Base-by-base conservation (phyloP, 2,888 invertebrate genomes). In the Leptodirus hochenwartii region DNA sequence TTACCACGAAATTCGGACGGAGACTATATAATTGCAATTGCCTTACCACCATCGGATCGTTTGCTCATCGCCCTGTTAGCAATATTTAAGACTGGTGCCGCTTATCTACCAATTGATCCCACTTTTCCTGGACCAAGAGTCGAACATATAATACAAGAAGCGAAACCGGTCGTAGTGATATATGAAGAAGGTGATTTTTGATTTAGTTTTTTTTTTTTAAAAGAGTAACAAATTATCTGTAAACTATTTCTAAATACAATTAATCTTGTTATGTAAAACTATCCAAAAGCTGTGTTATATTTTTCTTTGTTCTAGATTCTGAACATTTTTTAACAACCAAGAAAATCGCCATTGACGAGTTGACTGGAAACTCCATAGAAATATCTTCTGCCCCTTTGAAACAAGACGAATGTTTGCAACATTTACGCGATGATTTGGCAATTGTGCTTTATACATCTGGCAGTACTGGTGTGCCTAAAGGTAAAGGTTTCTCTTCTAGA, bases 381-480 rank as follows among this genome's bases (percentile, higher is more conserved):
- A 46, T 65, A 25, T 46, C 58, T 2, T 45, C 53, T 1, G 58
- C 58, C 8, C 43, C 51, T 3, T 45, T 61, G 1, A 41, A 51
- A 2, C 56, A 59, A 6, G 51, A 43, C 39, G 63, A 64, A 39
- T 53, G 43, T 36, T 29, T 64, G 8, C 49, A 53, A 2, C 51
- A 59, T 5, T 37, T 50, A 2, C 54, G 51, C 14, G 59, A 64
- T 25, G 64, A 66, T 42, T 58, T 75, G 5, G 80, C 74, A 1
- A 69, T 79, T 26, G 70, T 84, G 11, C 54, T 84, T 11, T 85
- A 82, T 44, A 85, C 85, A 22, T 88, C 88, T 15, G 90, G 88
- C 9, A 87, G 87, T 47, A 87, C 87, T 0, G 88, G 87, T 1
- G 59, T 79, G 11, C 87, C 87, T 4, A 88, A 88, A 68, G 88